Evolutionary conservation across 2,888 invertebrate genomes (phyloP).

Genomic region (Pelosia muscerda): DNA sequence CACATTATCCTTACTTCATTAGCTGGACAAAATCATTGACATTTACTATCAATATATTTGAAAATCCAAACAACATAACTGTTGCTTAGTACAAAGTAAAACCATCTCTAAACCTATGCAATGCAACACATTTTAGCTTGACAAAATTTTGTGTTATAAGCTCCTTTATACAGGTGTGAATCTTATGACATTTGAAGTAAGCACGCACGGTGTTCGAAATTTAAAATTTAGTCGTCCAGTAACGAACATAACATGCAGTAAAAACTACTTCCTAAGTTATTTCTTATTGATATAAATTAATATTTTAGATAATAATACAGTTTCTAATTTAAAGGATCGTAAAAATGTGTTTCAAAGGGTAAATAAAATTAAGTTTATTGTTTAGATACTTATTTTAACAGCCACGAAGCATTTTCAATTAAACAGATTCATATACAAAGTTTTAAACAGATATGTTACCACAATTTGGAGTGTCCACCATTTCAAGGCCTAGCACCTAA

Average conservation of each 20-base stretch:
- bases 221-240: constrained; percentile 59
- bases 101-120: rapidly evolving
- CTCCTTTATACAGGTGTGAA: constrained; percentile 71
- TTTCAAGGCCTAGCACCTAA: too few relatives aligned
- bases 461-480: too few relatives aligned
- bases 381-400: too few relatives aligned
- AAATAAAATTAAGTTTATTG: background rate
- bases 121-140: constrained; percentile 40
- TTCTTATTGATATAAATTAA: constrained; percentile 48
- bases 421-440: too few relatives aligned
- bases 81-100: constrained; percentile 11
- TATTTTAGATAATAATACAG: constrained; percentile 25
- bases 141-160: constrained; percentile 29
- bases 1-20: constrained; percentile 70
- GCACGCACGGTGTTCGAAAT: constrained; percentile 60
- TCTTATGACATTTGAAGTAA: constrained; percentile 78
- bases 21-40: constrained; percentile 82
- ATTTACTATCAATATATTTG: constrained; percentile 67
- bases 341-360: background rate
- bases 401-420: too few relatives aligned
- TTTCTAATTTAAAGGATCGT: background rate
- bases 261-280: constrained; percentile 48
- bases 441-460: too few relatives aligned
- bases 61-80: constrained; percentile 51
- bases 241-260: constrained; percentile 34